Base-by-base conservation (phyloP, 2,113 vertebrate genomes). In the Protobothrops mucrosquamatus region DNA sequence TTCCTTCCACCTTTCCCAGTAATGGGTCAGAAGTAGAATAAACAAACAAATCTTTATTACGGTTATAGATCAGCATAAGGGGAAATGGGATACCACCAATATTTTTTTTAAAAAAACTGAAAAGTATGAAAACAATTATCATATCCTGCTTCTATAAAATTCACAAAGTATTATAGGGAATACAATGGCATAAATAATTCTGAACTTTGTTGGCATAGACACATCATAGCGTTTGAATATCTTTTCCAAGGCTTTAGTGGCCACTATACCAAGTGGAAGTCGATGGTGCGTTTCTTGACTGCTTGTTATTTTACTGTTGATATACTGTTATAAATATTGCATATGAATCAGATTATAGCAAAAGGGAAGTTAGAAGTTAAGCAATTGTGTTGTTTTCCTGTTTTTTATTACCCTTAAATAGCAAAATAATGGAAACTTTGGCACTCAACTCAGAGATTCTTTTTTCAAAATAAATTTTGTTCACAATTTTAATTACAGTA, bases 321-420 rank as follows among this genome's bases (percentile, higher is more conserved):
- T 69, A n/a, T n/a, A 5, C n/a, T 69, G 61, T 69, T n/a, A 69
- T n/a, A 69, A 69, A n/a, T 69, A n/a, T n/a, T 69, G 4, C 14
- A 69, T n/a, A 69, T 6, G 29, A 69, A 5, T 15, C 64, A 69
- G 61, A 69, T 14, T n/a, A n/a, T 29, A 69, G 12, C 29, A 69
- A 69, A n/a, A 3, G 26, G 5, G 12, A n/a, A 15, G 5, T 69
- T 69, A 34, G 12, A 69, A 69, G n/a, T 12, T 69, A 34, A 34
- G 1, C 6, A 69, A n/a, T 69, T 34, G 29, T 57, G 5, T 4
- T 3, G 1, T 11, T 12, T 2, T 2, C 1, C 12, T 2, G 29
- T 69, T 69, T 69, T 34, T 14, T 1, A n/a, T 14, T 69, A n/a
- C 14, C 29, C 29, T 69, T n/a, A n/a, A 69, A 69, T 69, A 69